Base-by-base conservation (phyloP, 2,888 invertebrate species). In the Melitaea athalia region DNA sequence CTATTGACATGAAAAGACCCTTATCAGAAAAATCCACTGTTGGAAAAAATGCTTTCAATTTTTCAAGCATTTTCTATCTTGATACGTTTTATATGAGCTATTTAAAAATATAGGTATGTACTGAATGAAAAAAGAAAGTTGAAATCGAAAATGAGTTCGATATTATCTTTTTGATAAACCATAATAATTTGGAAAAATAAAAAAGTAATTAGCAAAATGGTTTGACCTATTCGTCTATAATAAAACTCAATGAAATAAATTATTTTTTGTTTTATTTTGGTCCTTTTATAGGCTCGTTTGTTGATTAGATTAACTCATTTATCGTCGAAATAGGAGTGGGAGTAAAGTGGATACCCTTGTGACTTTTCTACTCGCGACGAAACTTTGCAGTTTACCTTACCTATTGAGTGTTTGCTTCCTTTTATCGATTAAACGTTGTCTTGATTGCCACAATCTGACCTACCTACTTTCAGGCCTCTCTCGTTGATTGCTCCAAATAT, bases 291-390 rank as follows among this genome's bases (percentile, higher is more conserved):
- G 31, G 24, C 24, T 10, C 5, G 31, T 38, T 15, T 42, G 45
- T 10, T 43, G 76, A 83, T 82, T 85, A 84, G 81, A 84, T 85
- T 81, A 82, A 80, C 78, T 81, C 80, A 83, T 84, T 84, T 84
- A 81, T 83, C 82, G 79, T 79, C 79, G 76, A 80, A 82, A 82
- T 82, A 79, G 80, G 78, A 84, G 82, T 78, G 80, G 77, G 71
- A 72, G 78, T 78, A 75, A 75, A 81, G 84, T 80, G 79, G 78
- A 76, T 76, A 79, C 79, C 74, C 79, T 78, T 74, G 79, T 76
- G 79, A 80, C 79, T 81, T 80, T 80, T 77, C 79, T 78, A 76
- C 75, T 76, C 70, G 63, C 74, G 11, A 77, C 75, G 76, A 78
- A 81, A 83, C 80, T 75, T 64, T 71, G 71, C 77, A 85, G 82